These are phyloP conservation scores for Limenitis arthemis DNA, from an alignment of 2,888 invertebrate genomes.

Conservation along the genomic window DNA sequence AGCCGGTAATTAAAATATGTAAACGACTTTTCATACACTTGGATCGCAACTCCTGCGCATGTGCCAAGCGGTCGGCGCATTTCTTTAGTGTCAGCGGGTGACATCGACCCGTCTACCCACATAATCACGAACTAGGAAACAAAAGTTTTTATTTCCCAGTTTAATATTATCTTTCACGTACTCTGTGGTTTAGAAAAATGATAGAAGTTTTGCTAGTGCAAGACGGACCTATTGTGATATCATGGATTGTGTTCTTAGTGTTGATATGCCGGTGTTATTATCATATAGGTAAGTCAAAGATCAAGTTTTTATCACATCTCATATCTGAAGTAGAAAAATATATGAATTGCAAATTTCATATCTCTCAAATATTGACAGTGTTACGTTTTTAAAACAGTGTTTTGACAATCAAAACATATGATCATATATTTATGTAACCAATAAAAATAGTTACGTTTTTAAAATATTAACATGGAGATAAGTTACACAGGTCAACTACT, in stretches of 20 bases:
- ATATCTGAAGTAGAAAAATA: too few species aligned
- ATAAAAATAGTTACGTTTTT: too few species aligned
- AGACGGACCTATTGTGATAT: constrained; percentile 57
- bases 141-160: constrained; percentile 23
- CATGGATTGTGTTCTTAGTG: constrained; percentile 60
- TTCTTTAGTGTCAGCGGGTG: constrained; percentile 59
- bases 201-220: constrained; percentile 53
- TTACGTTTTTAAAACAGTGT: too few species aligned
- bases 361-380: too few species aligned
- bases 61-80: constrained; percentile 59
- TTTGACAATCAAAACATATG: too few species aligned
- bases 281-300: constrained; percentile 38
- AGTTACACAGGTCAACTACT: too few species aligned
- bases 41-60: constrained; percentile 47
- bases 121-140: constrained; percentile 33
- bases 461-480: too few species aligned
- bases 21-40: constrained; percentile 48
- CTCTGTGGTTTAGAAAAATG: constrained; percentile 8
- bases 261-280: constrained; percentile 62
- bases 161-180: constrained; percentile 10
- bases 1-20: constrained; percentile 15
- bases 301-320: neutral
- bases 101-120: constrained; percentile 62
- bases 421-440: too few species aligned
- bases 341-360: too few species aligned